Base-by-base conservation (phyloP, 2,113 vertebrate species). In the Dipodomys stephensi region DNA sequence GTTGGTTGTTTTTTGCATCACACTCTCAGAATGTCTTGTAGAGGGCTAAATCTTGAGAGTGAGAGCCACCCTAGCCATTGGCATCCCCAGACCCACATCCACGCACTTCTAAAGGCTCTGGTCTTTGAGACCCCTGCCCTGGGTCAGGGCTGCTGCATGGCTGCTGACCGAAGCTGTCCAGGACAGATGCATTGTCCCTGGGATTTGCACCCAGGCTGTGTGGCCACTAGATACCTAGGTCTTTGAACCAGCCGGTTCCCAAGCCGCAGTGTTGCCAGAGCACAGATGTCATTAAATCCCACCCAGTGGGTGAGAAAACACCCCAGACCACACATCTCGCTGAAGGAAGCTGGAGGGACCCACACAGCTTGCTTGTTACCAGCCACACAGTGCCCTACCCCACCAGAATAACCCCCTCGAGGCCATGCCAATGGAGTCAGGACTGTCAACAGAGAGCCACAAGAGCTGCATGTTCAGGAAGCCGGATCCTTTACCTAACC, bases 121-220 rank as follows among this genome's bases (percentile, higher is more conserved):
- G 25, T 49, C 4, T 15, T 57, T 3, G 3, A 30, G 35, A 16
- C 64, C n/a, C 39, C 7, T 2, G 53, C n/a, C 49, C 57, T 9
- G 15, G 2, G 20, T 6, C 9, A 62, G 49, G 53, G 32, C 39
- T 6, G 23, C 0, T 0, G 0, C 79, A 0, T 0, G 28, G 80
- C 74, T 25, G 60, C 81, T 7, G 53, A 19, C 53, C 76, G 67
- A 18, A 44, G 20, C 74, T 35, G 19, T 4, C 49, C 53, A 19
- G 65, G 65, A 81, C 0, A 46, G 32, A 39, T 44, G 12, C 20
- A 13, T 49, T 80, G 25, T 79, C 49, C 35, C 32, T 0, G 0
- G 28, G 64, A 28, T 16, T 85, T 69, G 32, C 23, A 23, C 30
- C 28, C 64, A 32, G 27, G 49, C 78, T 28, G 7, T 4, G 57